These are phyloP conservation scores for Umimayanthus chanpuru DNA, from an alignment of 92 coral and sea anemone genomes.

Conservation along the genomic window DNA sequence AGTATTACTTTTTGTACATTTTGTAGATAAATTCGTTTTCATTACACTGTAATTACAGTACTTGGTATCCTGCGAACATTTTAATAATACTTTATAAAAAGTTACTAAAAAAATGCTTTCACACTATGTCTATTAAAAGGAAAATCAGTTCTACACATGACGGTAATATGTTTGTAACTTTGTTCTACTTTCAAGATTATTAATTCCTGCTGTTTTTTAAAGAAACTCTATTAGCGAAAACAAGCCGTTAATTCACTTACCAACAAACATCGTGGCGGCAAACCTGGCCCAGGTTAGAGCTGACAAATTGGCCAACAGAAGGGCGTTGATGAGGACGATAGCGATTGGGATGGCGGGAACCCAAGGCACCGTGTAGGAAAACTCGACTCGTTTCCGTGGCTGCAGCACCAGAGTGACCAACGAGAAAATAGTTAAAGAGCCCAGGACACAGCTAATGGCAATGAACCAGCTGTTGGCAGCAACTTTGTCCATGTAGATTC, in stretches of 20 bases:
- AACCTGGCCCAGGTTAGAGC: conserved; percentile 84
- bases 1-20: too few species aligned
- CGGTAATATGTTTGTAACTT: too few species aligned
- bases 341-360: conserved; percentile 68
- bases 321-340: conserved; percentile 66
- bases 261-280: conserved; percentile 79
- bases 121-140: too few species aligned
- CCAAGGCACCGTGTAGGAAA: conserved; percentile 58
- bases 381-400: conserved; percentile 54
- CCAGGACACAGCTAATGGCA: conserved; percentile 56
- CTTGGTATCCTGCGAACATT: too few species aligned
- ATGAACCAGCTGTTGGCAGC: conserved; percentile 28
- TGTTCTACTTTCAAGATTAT: too few species aligned
- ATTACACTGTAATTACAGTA: too few species aligned
- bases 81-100: too few species aligned
- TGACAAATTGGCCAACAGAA: conserved; percentile 73
- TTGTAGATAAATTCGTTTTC: too few species aligned
- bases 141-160: too few species aligned
- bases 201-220: too few species aligned
- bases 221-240: too few species aligned
- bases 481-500: conserved; percentile 8
- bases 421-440: conserved; percentile 40
- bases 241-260: conserved; percentile 47
- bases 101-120: too few species aligned
- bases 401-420: conserved; percentile 60